Evolutionary conservation across 2,113 vertebrate species (phyloP), one percentile per base, ranked within the genome.

Genomic region (Origma solitaria): DNA sequence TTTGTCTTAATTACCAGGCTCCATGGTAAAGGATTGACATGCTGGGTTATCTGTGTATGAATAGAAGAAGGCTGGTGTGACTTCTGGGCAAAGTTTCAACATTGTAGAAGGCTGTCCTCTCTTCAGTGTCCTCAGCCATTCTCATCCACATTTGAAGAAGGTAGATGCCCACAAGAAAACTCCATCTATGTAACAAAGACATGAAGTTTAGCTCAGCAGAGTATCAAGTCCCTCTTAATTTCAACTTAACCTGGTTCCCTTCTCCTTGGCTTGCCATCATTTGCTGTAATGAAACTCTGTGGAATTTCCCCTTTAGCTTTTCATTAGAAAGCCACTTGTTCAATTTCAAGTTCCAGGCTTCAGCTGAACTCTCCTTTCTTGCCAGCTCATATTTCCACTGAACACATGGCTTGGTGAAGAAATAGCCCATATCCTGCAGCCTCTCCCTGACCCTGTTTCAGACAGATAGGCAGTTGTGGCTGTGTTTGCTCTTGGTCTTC

Each of bases 301-400:
- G 44, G 47, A 83, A 90, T 71, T 93, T 94, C 72, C 51, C 31
- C 44, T 81, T 92, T 22, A 92, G 49, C 56, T 94, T 92, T 90
- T 86, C 23, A 0, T 68, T 81, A 93, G 92, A 93, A 96, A 88
- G 64, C 68, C 79, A 71, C 76, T 94, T 56, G 64, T 66, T 83
- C 44, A 80, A 5, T 62, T 92, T 86, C 54, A 62, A 18, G 11
- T 81, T 86, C 44, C 70, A 77, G 60, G 38, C 40, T 94, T 80
- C 44, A 44, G 51, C 51, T 88, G 60, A 97, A 56, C 60, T 92
- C 22, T 83, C 14, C 31, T 82, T 85, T 79, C 51, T 90, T 94
- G 68, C 38, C 72, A 90, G 61, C 5, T 1, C 47, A 24, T 56
- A 20, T 61, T 94, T 86, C 90, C 85, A 88, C 13, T 68, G 76